Evolutionary conservation across 1,140 invertebrate species (phyloP).

Genomic region (Drosophila kohkoa): DNA sequence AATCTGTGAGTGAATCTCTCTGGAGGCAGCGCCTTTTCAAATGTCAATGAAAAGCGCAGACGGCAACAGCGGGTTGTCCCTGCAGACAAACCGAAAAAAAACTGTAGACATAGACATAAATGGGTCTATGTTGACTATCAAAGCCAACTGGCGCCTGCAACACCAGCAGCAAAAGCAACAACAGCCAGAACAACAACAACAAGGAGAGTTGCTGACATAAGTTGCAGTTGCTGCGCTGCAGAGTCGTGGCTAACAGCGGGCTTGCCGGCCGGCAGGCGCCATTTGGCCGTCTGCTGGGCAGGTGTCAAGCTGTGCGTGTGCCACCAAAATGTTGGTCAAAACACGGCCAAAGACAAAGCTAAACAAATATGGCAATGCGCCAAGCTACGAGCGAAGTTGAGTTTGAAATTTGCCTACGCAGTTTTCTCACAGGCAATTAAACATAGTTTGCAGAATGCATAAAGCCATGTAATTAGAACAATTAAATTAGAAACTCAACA

Average conservation of each 20-base stretch:
- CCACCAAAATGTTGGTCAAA: constrained; percentile 49
- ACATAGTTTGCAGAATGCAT: constrained; percentile 27
- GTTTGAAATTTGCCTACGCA: constrained; percentile 38
- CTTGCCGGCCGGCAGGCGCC: constrained; percentile 14
- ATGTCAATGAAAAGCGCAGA: constrained; percentile 42
- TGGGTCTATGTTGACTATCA: constrained; percentile 11
- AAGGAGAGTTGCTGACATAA: constrained; percentile 1
- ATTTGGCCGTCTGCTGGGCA: constrained; percentile 47
- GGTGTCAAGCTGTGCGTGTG: constrained; percentile 80
- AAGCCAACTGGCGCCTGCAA: constrained; percentile 52
- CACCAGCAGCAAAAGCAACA: constrained; percentile 32
- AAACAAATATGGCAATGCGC: constrained; percentile 32
- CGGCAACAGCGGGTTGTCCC: constrained; percentile 66
- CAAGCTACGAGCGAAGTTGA: not conserved
- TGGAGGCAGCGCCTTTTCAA: constrained; percentile 15
- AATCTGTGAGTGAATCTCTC: constrained; percentile 20
- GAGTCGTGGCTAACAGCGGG: constrained; percentile 4
- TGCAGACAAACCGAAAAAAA: constrained; percentile 46
- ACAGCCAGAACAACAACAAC: not conserved
- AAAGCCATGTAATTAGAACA: constrained; percentile 74
- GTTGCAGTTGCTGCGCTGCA: constrained; percentile 4
- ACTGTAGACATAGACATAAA: constrained; percentile 22
- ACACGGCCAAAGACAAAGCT: constrained; percentile 19
- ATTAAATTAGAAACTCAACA: constrained; percentile 68
- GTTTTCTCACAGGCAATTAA: constrained; percentile 74